Evolutionary conservation across 1,140 invertebrate genomes (phyloP), one percentile per base, ranked within the genome.

Genomic region (Drosophila hydei): DNA sequence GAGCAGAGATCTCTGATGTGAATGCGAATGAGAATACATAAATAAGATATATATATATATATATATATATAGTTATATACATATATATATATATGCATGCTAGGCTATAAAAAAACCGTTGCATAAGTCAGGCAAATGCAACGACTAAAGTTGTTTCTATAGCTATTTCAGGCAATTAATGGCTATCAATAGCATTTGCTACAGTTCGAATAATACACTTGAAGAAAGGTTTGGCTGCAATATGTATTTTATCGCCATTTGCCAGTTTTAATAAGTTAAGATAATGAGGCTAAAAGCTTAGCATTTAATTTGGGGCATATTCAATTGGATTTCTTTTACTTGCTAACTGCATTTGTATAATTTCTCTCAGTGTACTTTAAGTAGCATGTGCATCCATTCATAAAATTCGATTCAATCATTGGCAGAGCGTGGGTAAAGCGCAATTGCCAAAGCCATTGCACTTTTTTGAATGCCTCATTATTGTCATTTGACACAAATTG

Each of bases 1-100:
- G 38, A 43, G 51, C 56, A 30, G 48, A 50, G 50, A 71, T 71
- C 60, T 51, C 56, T 72, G 59, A 74, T 74, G 43, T 59, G 56
- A 61, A 75, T 75, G 64, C 16, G 45, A 71, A 50, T 25, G 25
- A 54, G 30, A 12, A 9, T 36, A 30, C 27, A 30, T 42, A 11
- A 33, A 3, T 11, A 11, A 33, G 30, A 33, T 33, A 33, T 1
- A 33, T 33, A 0, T 30, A 30, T 30, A 6, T 14, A 16, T 14
- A 9, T 33, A 7, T 36, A 19, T 42, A 30, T 25, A 9, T 33
- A 7, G 25, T 14, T 42, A 30, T 25, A 25, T 45, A 11, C 19
- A 19, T 18, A 9, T 21, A 19, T 11, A 25, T 36, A 60, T 71
- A 73, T 63, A 59, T 64, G 38, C 60, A 54, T 70, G 42, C 9